Conservation (phyloP, 2,113 vertebrate species). For the Sarotherodon lohbergeri region DNA sequence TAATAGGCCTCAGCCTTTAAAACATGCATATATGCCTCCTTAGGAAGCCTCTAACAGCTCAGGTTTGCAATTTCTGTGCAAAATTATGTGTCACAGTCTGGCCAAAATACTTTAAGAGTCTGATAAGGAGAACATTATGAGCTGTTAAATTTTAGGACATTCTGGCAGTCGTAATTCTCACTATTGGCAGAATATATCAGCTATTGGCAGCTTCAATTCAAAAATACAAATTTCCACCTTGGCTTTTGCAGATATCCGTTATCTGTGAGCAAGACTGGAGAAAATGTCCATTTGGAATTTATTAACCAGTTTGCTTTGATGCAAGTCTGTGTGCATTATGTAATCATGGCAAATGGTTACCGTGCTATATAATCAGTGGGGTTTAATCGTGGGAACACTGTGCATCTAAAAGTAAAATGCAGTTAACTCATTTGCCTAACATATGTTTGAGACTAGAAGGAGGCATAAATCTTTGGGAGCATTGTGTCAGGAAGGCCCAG, state of each 20-base stretch:
- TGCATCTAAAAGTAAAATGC: not conserved
- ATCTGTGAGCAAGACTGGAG: not conserved
- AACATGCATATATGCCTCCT: not conserved
- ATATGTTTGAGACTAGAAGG: not conserved
- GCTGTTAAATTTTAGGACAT: not conserved
- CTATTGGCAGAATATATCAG: not conserved
- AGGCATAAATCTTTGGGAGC: not conserved
- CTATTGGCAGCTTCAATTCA: not conserved
- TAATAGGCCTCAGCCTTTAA: not conserved
- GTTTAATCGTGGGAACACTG: not conserved
- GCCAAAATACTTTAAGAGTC: not conserved
- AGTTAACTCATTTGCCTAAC: not conserved
- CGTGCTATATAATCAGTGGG: not conserved
- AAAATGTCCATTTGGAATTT: not conserved
- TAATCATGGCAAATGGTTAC: not conserved
- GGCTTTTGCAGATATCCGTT: not conserved
- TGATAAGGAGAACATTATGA: not conserved
- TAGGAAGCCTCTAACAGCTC: not conserved
- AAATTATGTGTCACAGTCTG: not conserved
- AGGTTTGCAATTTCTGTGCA: not conserved
- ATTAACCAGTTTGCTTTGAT: not conserved
- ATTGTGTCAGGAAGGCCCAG: not conserved
- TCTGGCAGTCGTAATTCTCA: not conserved
- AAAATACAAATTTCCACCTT: not conserved
- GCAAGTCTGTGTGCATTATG: not conserved